Conservation (phyloP, 2,797 vertebrate species). For the Rhincodon typus region DNA sequence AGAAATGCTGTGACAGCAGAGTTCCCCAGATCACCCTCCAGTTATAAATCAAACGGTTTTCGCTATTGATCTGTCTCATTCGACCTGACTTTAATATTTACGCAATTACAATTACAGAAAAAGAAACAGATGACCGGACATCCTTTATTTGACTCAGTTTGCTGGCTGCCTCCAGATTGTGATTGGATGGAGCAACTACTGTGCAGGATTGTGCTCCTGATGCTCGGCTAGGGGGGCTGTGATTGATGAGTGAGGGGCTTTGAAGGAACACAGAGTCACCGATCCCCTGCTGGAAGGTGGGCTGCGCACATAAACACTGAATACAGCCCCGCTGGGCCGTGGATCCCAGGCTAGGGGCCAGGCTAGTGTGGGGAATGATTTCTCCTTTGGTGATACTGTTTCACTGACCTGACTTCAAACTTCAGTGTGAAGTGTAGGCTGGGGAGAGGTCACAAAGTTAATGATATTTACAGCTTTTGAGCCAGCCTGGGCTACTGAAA, state of each 20-base stretch:
- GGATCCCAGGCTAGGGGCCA: neutral
- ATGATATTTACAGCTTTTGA: conserved; percentile 12
- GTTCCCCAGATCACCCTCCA: neutral
- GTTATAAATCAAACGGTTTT: neutral
- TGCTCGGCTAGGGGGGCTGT: neutral
- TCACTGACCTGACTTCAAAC: neutral
- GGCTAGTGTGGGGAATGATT: neutral
- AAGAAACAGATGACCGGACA: conserved; percentile 4
- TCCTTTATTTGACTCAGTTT: conserved; percentile 17
- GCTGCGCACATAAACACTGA: conserved; percentile 25
- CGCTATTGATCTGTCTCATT: neutral
- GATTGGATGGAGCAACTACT: neutral
- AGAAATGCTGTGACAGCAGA: neutral
- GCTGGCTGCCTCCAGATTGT: neutral
- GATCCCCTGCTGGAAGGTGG: neutral
- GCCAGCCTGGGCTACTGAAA: neutral
- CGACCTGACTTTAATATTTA: neutral
- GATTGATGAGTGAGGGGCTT: conserved; percentile 32
- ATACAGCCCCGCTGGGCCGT: neutral
- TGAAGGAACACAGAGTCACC: neutral
- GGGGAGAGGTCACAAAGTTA: neutral
- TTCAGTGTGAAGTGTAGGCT: neutral
- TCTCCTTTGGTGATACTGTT: neutral
- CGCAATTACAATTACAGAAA: neutral
- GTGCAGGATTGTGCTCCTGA: neutral